Conservation (phyloP, 2,113 vertebrate species). For the Laticauda colubrina region DNA sequence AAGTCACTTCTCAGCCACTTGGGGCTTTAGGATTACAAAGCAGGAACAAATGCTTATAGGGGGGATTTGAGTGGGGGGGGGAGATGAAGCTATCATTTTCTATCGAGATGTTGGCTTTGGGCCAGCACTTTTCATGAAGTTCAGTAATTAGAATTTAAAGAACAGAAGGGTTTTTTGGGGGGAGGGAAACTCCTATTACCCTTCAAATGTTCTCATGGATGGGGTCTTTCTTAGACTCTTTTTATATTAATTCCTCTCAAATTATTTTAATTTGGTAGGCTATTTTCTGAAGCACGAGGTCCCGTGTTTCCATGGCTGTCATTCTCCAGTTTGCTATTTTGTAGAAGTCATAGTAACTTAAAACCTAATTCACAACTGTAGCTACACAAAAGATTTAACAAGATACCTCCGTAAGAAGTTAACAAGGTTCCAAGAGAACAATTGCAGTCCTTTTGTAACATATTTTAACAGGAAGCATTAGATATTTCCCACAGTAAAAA, state of each 20-base stretch:
- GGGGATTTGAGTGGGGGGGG: not conserved
- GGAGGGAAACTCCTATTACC: not conserved
- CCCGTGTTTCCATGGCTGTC: not conserved
- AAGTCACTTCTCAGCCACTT: not conserved
- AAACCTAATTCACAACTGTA: not conserved
- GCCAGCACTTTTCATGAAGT: not conserved
- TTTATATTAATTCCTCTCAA: not conserved
- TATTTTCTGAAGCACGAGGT: not conserved
- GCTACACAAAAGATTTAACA: not conserved
- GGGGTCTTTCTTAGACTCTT: not conserved
- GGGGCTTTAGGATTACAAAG: not conserved
- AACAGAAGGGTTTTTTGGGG: not conserved
- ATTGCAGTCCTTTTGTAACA: not conserved
- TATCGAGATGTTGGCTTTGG: not conserved
- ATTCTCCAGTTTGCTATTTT: not conserved
- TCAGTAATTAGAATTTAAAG: slow-evolving; percentile 1
- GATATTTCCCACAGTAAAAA: not conserved
- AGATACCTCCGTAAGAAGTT: not conserved
- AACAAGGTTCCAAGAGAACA: not conserved
- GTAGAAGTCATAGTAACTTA: not conserved
- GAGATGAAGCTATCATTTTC: not conserved
- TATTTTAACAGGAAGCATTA: not conserved
- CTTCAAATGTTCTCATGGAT: not conserved
- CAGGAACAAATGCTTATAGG: not conserved
- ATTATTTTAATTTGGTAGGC: not conserved